Conservation (phyloP, 1,140 invertebrate species). For the Lethocerus indicus region DNA sequence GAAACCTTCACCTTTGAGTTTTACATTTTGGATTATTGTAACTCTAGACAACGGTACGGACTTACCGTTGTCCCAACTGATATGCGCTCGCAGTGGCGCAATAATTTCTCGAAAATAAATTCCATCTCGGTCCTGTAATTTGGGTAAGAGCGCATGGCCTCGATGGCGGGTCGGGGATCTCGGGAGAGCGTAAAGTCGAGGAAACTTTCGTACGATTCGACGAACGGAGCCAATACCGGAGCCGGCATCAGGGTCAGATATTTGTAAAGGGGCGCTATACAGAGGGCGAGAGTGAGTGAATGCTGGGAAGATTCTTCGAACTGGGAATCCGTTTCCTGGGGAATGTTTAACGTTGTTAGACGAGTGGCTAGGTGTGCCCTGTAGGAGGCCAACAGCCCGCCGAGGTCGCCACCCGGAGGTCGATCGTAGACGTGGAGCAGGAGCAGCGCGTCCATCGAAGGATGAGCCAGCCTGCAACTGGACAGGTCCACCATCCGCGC, state of each 20-base stretch:
- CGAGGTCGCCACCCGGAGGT: not conserved
- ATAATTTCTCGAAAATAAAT: no score
- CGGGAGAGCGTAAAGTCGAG: not conserved
- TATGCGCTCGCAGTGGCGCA: no score
- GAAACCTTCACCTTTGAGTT: no score
- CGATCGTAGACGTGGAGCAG: no score
- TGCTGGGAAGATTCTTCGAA: not conserved
- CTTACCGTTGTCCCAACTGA: no score
- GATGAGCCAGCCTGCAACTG: not conserved
- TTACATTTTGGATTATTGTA: no score
- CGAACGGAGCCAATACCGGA: not conserved
- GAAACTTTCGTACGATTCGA: not conserved
- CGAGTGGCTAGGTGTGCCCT: not conserved
- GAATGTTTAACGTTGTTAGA: not conserved
- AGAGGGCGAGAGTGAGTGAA: not conserved
- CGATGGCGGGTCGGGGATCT: not conserved
- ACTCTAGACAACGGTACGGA: no score
- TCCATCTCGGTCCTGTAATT: no score
- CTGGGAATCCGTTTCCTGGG: no score
- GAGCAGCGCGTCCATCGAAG: not conserved
- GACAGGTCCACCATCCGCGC: not conserved
- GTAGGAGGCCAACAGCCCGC: not conserved
- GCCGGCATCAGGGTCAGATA: not conserved
- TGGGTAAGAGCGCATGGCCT: no score
- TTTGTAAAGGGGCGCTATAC: not conserved